These are phyloP conservation scores for Sitta europaea DNA, from an alignment of 2,113 vertebrate genomes.

Conservation along the genomic window DNA sequence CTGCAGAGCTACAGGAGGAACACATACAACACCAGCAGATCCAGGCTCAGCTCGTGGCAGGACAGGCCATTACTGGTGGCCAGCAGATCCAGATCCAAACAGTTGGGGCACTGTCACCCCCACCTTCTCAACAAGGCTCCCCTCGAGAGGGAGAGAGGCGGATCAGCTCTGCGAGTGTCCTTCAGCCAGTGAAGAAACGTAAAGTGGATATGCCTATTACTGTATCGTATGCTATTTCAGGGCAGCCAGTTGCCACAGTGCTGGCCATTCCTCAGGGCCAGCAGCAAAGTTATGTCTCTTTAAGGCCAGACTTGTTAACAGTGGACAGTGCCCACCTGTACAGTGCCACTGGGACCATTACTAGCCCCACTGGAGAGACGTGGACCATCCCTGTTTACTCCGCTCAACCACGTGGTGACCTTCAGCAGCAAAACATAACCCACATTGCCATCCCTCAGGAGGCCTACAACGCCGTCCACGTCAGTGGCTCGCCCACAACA, in stretches of 20 bases:
- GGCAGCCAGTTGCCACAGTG: constrained; percentile 95
- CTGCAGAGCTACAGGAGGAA: constrained; percentile 91
- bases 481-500: constrained; percentile 80
- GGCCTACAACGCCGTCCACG: constrained; percentile 92
- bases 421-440: constrained; percentile 94
- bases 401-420: constrained; percentile 82
- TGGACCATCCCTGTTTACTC: constrained; percentile 99
- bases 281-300: constrained; percentile 94
- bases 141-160: constrained; percentile 88
- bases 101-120: constrained; percentile 88
- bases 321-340: constrained; percentile 98
- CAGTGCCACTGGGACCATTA: constrained; percentile 97
- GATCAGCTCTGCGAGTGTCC: constrained; percentile 83
- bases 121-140: constrained; percentile 83
- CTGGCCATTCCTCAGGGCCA: constrained; percentile 96
- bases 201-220: constrained; percentile 97
- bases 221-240: constrained; percentile 93
- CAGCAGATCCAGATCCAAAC: constrained; percentile 98
- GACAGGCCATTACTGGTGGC: constrained; percentile 84
- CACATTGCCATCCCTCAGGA: constrained; percentile 98
- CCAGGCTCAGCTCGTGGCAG: constrained; percentile 92
- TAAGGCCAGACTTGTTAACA: constrained; percentile 95
- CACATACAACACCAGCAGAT: constrained; percentile 95
- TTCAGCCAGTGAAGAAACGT: constrained; percentile 97
- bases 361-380: constrained; percentile 95